phyloP scores from a whole-genome alignment of 2,888 invertebrate genomes.

The Deilephila porcellus region DNA sequence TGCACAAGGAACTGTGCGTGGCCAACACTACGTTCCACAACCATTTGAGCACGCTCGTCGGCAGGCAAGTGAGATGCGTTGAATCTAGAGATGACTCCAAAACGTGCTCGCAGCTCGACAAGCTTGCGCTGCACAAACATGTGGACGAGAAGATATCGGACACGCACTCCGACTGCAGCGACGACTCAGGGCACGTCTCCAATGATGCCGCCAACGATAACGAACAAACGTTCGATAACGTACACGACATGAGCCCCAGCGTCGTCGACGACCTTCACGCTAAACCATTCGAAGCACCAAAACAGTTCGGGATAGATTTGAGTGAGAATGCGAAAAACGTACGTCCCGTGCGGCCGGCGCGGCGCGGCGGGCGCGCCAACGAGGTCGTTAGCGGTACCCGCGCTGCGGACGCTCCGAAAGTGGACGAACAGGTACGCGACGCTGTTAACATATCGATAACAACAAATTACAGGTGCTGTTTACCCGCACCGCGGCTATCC shows the following conservation, averaged over 20 bases:
- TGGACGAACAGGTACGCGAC: conserved; percentile 83
- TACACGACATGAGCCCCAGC: conserved; percentile 62
- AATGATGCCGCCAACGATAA: conserved; percentile 91
- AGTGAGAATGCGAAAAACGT: conserved; percentile 72
- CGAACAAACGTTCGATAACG: conserved; percentile 75
- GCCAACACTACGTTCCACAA: conserved; percentile 80
- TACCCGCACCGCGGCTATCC: conserved; percentile 53
- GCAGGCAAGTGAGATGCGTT: conserved; percentile 77
- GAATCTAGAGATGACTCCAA: conserved; percentile 75
- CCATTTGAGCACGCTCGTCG: conserved; percentile 81
- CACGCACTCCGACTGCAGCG: conserved; percentile 89
- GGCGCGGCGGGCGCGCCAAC: conserved; percentile 76
- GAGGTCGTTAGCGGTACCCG: conserved; percentile 84
- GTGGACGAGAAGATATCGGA: conserved; percentile 82
- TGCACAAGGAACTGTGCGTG: conserved; percentile 78
- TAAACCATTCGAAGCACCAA: conserved; percentile 69
- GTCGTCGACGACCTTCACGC: conserved; percentile 72
- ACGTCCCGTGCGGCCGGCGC: conserved; percentile 78
- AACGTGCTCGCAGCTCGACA: conserved; percentile 70
- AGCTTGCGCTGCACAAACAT: conserved; percentile 71
- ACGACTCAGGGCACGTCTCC: conserved; percentile 93
- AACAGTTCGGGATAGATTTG: conserved; percentile 73
- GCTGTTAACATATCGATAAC: conserved; percentile 80
- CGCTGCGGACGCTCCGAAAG: conserved; percentile 79
- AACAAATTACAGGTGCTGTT: conserved; percentile 75